Percentiles rank a stretch among this genome's conserved stretches.
phyloP scores from a whole-genome alignment of 1,140 invertebrate species.

The Drosophila bipectinata region DNA sequence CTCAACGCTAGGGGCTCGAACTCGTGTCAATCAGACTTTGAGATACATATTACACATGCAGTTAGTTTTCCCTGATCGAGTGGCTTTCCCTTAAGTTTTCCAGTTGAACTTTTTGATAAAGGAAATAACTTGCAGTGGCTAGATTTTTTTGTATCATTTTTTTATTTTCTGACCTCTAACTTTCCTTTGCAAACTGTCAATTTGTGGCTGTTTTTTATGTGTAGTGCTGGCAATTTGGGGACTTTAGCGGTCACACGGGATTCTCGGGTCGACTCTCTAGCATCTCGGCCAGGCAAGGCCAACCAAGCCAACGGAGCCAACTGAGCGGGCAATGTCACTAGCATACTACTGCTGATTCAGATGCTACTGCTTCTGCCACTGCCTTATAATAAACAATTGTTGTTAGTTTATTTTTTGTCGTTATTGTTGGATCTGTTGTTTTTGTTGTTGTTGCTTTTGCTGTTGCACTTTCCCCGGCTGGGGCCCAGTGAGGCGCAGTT shows the following conservation, averaged over 20 bases:
- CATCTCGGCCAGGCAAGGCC: conserved; percentile 1
- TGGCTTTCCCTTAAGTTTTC: conserved; percentile 8
- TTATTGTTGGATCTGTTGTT: conserved; percentile 21
- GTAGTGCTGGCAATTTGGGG: conserved; percentile 37
- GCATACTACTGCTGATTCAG: conserved; percentile 5
- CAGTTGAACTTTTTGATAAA: conserved; percentile 22
- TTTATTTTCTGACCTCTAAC: conserved; percentile 11
- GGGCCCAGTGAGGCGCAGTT: conserved; percentile 60
- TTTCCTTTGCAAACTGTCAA: conserved; percentile 35
- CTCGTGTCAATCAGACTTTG: not conserved
- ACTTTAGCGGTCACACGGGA: conserved; percentile 57
- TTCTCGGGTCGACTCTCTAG: conserved; percentile 13
- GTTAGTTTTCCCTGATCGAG: conserved; percentile 1
- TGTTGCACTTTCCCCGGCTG: conserved; percentile 41
- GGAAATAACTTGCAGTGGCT: conserved; percentile 3
- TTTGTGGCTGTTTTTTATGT: conserved; percentile 32
- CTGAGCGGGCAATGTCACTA: conserved; percentile 68
- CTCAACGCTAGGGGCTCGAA: not conserved
- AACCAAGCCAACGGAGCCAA: conserved; percentile 37
- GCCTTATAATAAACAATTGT: conserved; percentile 71
- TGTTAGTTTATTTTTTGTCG: conserved; percentile 43
- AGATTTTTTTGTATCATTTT: not conserved
- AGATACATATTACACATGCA: conserved; percentile 1
- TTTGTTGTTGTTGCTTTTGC: conserved; percentile 10
- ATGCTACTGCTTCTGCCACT: not conserved